Evolutionary conservation across 1,140 invertebrate species (phyloP), one percentile per base, ranked within the genome.

Genomic region (Melitaea cinxia): DNA sequence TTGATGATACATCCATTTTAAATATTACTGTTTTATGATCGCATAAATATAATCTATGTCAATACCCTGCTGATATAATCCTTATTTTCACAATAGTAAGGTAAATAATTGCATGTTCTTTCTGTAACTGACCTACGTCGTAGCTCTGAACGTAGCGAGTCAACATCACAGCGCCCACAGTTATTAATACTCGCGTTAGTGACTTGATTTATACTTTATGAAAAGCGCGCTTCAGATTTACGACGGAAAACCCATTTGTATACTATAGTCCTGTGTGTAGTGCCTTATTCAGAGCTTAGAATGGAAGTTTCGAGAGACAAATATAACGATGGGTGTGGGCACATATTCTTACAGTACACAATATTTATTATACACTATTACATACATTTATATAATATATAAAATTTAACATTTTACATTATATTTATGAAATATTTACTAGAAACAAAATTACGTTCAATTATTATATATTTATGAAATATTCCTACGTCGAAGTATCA

Each of bases 181-280:
- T 66, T 66, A 60, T 66, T 66, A 66, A 66, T 66, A 66, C 64
- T 65, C 21, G 56, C 56, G 57, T 59, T 66, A 52, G 39, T 60
- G 39, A 60, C 57, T 66, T 60, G 64, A 66, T 66, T 66, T 66
- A 66, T 60, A 28, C 42, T 66, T 49, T 54, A 60, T 60, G 64
- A 66, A 66, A 60, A 66, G 64, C 64, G 47, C 30, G 50, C 57
- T 23, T 28, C 64, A 66, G 50, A 66, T 66, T 66, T 66, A 66
- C 57, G 64, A 66, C 64, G 56, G 64, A 56, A 66, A 66, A 66
- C 37, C 64, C 52, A 66, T 66, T 66, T 60, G 64, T 60, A 65
- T 21, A 55, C 28, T 56, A 58, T 66, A 60, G 28, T 47, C 57
- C 56, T 54, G 50, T 26, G 47, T 65, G 26, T 54, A 47, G 39